Evolutionary conservation across 2,888 invertebrate genomes (phyloP), one percentile per base, ranked within the genome.

Genomic region (Miltochrista miniata): DNA sequence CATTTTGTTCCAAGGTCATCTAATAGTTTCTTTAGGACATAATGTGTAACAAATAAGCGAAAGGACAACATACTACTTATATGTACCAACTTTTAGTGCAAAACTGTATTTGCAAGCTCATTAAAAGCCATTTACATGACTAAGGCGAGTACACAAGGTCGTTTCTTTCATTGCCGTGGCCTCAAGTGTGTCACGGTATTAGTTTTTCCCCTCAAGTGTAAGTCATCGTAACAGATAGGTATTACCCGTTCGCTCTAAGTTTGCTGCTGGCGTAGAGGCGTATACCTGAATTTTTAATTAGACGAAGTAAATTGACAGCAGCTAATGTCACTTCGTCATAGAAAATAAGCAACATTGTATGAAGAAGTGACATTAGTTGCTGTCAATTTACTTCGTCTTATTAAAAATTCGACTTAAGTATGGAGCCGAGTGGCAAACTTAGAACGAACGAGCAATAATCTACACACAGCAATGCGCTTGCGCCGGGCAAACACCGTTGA

Each of bases 81-180:
- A 24, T 24, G 18, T 24, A 5, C 18, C 18, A 24, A 24, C 5
- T 24, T 24, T 24, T 5, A 34, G 7, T 12, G 24, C 13, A 13
- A 29, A 44, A 36, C n/a, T 24, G 34, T 11, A 18, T 11, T 14
- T 9, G 12, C 14, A 44, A 39, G 43, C 47, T 69, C 59, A 68
- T 71, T 67, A 65, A 14, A 37, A 44, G 45, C 54, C 31, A 58
- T 68, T 61, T 63, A 57, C 54, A 72, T 66, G 61, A 58, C 54
- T 64, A 48, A 63, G 59, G 61, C 56, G 61, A 61, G 44, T 54
- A 45, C 31, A 45, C 74, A 76, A 76, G 76, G 76, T 72, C 72
- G 61, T 45, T 47, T 51, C 48, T 61, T 64, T 68, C 69, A 71
- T 68, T 70, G 66, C 58, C 74, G 64, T 47, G 62, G 59, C 70